Percentiles rank a stretch among this genome's conserved stretches.
Evolutionary conservation across 2,113 vertebrate species (phyloP).

Genomic region (Andinoacara biseriatus): DNA sequence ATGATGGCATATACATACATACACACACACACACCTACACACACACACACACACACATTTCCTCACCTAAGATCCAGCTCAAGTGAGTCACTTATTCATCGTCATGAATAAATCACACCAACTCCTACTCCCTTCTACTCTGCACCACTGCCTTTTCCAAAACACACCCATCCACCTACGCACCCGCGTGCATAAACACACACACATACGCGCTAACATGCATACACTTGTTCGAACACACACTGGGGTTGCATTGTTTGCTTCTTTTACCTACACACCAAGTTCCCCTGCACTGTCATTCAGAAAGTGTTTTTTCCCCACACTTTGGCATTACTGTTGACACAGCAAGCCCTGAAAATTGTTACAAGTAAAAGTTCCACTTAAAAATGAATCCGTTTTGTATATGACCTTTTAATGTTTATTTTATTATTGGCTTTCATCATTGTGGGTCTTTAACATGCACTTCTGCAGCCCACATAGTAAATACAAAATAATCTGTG

Average conservation of each 20-base stretch:
- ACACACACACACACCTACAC: not conserved
- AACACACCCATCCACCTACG: not conserved
- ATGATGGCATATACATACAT: not conserved
- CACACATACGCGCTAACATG: not conserved
- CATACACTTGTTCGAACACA: not conserved
- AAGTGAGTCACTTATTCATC: constrained; percentile 59
- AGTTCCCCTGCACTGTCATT: not conserved
- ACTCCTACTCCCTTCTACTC: constrained; percentile 44
- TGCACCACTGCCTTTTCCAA: constrained; percentile 43
- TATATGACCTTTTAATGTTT: not conserved
- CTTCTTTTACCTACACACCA: not conserved
- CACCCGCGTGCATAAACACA: not conserved
- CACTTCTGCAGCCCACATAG: not conserved
- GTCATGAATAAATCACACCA: constrained; percentile 70
- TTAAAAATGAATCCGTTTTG: not conserved
- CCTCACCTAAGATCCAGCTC: constrained; percentile 29
- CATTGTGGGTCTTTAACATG: not conserved
- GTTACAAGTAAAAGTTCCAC: not conserved
- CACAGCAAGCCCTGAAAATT: not conserved
- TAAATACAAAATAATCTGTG: not conserved
- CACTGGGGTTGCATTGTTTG: not conserved
- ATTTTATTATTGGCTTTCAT: not conserved
- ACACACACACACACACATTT: constrained; percentile 8
- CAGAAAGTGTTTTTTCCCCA: constrained; percentile 1
- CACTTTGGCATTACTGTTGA: not conserved